phyloP scores from a whole-genome alignment of 2,888 invertebrate species.

The Pachydiplax longipennis region DNA sequence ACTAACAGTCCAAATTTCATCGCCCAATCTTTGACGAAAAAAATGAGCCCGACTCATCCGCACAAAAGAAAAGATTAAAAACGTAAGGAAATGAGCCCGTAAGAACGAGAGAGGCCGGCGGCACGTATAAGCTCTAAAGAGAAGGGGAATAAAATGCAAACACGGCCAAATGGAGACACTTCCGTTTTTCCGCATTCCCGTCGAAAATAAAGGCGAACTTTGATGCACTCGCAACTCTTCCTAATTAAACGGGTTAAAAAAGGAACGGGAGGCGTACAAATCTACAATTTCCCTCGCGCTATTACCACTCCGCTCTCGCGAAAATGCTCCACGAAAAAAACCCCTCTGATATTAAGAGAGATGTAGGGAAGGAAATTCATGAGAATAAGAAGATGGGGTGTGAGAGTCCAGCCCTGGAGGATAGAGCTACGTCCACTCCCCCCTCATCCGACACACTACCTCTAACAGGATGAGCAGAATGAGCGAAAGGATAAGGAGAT shows the following conservation, averaged over 20 bases:
- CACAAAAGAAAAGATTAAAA: neutral
- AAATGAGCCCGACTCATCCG: neutral
- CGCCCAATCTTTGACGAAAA: neutral
- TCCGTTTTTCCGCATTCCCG: neutral
- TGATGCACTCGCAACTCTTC: neutral
- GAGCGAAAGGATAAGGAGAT: slow-evolving; percentile 1
- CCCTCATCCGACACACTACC: neutral
- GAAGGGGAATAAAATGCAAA: neutral
- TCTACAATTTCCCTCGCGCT: neutral
- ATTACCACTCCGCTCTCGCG: neutral
- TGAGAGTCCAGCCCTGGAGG: neutral
- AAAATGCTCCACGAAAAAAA: neutral
- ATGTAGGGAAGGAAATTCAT: neutral
- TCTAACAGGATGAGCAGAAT: slow-evolving; percentile 4
- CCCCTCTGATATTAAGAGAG: neutral
- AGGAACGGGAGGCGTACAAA: neutral
- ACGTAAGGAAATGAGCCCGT: neutral
- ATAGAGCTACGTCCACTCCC: neutral
- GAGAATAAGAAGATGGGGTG: neutral
- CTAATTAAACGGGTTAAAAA: neutral
- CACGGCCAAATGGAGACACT: neutral
- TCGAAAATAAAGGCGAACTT: neutral
- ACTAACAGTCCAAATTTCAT: neutral
- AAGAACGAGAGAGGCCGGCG: neutral
- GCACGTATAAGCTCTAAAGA: neutral